Evolutionary conservation across 2,113 vertebrate genomes (phyloP), one percentile per base, ranked within the genome.

Genomic region (Calidris pugnax): DNA sequence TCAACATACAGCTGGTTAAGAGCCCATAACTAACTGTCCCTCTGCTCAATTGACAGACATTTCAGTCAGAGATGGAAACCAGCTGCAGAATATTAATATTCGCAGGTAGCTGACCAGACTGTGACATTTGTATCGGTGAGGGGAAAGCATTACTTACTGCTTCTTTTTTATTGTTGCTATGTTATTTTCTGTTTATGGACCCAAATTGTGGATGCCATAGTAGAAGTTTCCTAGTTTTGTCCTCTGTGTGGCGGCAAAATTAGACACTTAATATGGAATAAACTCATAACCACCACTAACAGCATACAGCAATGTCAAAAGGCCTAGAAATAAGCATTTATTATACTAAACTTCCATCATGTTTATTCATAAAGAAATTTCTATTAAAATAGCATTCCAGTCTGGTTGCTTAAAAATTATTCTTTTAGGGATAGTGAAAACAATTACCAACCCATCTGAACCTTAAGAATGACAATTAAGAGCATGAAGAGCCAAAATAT

Each of bases 1-100:
- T 94, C 43, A 87, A 69, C 66, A 88, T 94, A 69, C 74, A 95
- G 27, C 50, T 91, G 79, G 33, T 92, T 96, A 96, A 93, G 43
- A 89, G 69, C 9, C 63, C 72, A 55, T 77, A 73, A 93, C 72
- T 84, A 84, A 92, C 47, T 85, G 68, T 74, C 47, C 39, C 43
- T 94, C 50, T 91, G 59, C 88, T 94, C 64, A 33, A 32, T 93
- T 92, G 73, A 92, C 63, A 90, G 77, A 72, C 39, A 37, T 90
- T 95, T 90, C 39, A 30, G 23, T 87, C 51, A 45, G 59, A 47
- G 30, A 77, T 3, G 59, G n/a, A 86, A 89, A 75, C 0, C 19
- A 77, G 32, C 22, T 33, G 32, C 48, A 94, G 85, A 87, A 86
- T 82, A 86, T 48, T 85, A 68, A 90, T 66, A 67, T 45, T 64